Conservation (phyloP, 2,888 invertebrate species). For the Pollenia griseotomentosa region DNA sequence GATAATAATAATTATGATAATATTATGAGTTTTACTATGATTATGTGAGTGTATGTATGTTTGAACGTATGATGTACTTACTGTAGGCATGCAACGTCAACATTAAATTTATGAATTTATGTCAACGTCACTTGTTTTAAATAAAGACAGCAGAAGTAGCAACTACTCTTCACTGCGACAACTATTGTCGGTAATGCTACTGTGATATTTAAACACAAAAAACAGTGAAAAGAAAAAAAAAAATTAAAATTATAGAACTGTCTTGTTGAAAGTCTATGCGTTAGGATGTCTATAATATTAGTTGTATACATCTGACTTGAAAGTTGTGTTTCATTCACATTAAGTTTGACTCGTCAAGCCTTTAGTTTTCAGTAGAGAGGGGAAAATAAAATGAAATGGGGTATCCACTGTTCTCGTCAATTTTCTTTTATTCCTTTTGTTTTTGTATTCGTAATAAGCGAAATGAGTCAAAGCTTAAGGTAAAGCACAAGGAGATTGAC, state of each 20-base stretch:
- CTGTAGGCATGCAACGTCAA: slow-evolving; percentile 43
- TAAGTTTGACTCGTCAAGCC: no score
- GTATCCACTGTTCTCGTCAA: no score
- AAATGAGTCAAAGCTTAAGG: no score
- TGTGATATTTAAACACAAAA: not conserved
- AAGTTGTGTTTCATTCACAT: no score
- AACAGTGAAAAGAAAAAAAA: slow-evolving; percentile 1
- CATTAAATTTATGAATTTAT: slow-evolving; percentile 63
- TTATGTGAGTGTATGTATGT: slow-evolving; percentile 6
- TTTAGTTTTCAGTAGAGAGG: no score
- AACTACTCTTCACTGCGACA: not conserved
- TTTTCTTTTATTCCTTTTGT: no score
- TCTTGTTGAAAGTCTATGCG: no score
- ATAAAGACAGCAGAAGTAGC: slow-evolving; percentile 3
- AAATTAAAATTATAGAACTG: not conserved
- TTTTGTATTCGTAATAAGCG: no score
- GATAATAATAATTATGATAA: slow-evolving; percentile 1
- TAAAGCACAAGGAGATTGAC: no score
- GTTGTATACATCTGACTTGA: no score
- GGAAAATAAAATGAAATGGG: no score
- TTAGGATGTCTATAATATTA: no score
- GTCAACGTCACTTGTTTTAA: slow-evolving; percentile 64
- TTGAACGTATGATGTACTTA: not conserved
- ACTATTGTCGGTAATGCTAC: not conserved
- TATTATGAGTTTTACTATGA: slow-evolving; percentile 23